Base-by-base conservation (phyloP, 2,797 vertebrate genomes). In the Petrocephalus sullivani region DNA sequence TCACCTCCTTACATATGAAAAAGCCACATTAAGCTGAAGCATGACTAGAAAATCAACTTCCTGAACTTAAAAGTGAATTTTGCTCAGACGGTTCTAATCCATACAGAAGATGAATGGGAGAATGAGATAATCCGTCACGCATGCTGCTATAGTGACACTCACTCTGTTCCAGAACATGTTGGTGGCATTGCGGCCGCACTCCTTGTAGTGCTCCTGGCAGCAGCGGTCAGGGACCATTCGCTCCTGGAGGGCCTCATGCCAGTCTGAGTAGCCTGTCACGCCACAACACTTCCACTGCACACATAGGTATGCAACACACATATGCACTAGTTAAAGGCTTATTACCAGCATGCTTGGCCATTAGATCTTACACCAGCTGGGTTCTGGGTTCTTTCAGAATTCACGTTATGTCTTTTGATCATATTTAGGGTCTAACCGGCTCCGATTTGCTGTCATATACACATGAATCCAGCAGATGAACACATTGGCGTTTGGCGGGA, bases 281-380 rank as follows among this genome's bases (percentile, higher is more conserved):
- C 98, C 98, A 41, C 98, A 99, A 88, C 98, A 99, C 49, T 91
- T 95, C 97, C 98, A 99, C 98, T 99, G 91, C 2, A 33, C 14
- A 4, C 82, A n/a, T 14, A 75, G 58, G 82, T 71, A 61, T 46
- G n/a, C 46, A 75, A 49, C 28, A 53, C n/a, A 8, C 9, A 46
- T 3, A 49, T 10, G 10, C 28, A 16, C 12, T 37, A 4, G 0
- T 71, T 71, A 14, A 71, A 14, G 33, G 33, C 64, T 37, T 60
- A 33, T 21, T 37, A 19, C 10, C 2, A 21, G 37, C 37, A 61
- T 16, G 10, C 33, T 46, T 21, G 57, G 14, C 28, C 33, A 58
- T 58, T 10, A 37, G 21, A 33, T 37, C 33, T 75, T 75, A 37
- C n/a, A 78, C 64, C 71, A 78, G 71, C 14, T 16, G 8, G 4